Base-by-base conservation (phyloP, 1,140 invertebrate genomes). In the Psilanteris sp. region DNA sequence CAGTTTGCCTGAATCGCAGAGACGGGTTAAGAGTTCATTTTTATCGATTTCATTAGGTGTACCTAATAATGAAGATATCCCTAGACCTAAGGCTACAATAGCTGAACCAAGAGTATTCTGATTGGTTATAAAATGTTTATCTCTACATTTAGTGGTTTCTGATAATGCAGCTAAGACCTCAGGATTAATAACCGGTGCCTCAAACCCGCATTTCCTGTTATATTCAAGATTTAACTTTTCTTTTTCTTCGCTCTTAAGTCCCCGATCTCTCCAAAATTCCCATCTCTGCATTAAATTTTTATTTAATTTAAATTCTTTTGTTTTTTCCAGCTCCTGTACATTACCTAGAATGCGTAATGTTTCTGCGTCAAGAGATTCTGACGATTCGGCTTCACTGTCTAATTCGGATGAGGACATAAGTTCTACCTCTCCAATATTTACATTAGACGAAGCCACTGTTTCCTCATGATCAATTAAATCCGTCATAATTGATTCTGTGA, bases 131-230 rank as follows among this genome's bases (percentile, higher is more conserved):
- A 29, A 29, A 29, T 29, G 27, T 9, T 29, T 29, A 29, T 29
- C 27, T 9, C 27, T 29, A 29, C 2, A 2, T 29, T 29, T 29
- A 7, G 4, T n/a, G 2, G 27, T 29, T 9, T 29, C 27, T 2
- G 27, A 29, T 29, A 29, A 29, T 5, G n/a, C 27, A 29, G 27
- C 27, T 29, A n/a, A 4, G 3, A 29, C 27, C n/a, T 29, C 27
- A 2, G 27, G 27, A 29, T 29, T 29, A 7, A 29, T 29, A 29
- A 29, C n/a, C n/a, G 27, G 27, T 29, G 27, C 27, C n/a, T 29
- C 27, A 9, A 29, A 29, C 2, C 27, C 27, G 27, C n/a, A 7
- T 9, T 29, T 29, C n/a, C 27, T 3, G n/a, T 4, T 29, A 9
- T 29, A 29, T 5, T 29, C 27, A 3, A n/a, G 2, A 9, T 5